Percentiles rank a stretch among this genome's conserved stretches.
These are phyloP conservation scores for Oxyura jamaicensis DNA, from an alignment of 2,113 vertebrate genomes.

Conservation along the genomic window DNA sequence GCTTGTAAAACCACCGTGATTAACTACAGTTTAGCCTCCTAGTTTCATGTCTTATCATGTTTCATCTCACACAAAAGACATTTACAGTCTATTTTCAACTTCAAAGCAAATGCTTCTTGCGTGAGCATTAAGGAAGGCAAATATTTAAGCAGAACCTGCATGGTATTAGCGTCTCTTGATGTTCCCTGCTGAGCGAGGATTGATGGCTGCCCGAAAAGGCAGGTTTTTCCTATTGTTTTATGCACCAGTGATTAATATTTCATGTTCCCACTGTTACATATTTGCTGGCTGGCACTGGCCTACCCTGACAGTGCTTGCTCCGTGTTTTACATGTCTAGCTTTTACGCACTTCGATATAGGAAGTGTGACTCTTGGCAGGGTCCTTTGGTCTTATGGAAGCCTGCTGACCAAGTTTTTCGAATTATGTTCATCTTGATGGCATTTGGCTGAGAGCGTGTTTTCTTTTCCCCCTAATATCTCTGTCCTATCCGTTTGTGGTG, in stretches of 20 bases:
- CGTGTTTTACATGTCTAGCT: slow-evolving; percentile 38
- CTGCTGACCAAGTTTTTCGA: background rate
- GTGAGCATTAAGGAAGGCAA: slow-evolving; percentile 57
- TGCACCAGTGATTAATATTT: slow-evolving; percentile 58
- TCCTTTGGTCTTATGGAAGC: background rate
- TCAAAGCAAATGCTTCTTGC: slow-evolving; percentile 75
- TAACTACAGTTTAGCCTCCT: slow-evolving; percentile 63
- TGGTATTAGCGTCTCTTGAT: slow-evolving; percentile 49
- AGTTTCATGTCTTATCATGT: slow-evolving; percentile 74
- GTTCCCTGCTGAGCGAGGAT: slow-evolving; percentile 62
- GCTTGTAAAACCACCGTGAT: slow-evolving; percentile 63
- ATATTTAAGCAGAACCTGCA: slow-evolving; percentile 73
- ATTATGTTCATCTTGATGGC: background rate
- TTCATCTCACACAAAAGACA: slow-evolving; percentile 69
- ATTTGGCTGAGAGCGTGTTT: background rate
- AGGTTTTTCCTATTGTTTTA: slow-evolving; percentile 65
- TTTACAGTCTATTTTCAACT: slow-evolving; percentile 63
- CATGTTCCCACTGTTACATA: slow-evolving; percentile 33
- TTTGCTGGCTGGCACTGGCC: slow-evolving; percentile 47
- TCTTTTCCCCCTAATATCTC: background rate
- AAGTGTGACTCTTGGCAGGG: slow-evolving; percentile 45
- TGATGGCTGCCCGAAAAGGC: slow-evolving; percentile 63
- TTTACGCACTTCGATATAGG: background rate
- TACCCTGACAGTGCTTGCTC: slow-evolving; percentile 23
- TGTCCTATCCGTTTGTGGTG: accelerated